These are phyloP conservation scores for Drosophila triauraria DNA, from an alignment of 1,140 invertebrate genomes.

Conservation along the genomic window DNA sequence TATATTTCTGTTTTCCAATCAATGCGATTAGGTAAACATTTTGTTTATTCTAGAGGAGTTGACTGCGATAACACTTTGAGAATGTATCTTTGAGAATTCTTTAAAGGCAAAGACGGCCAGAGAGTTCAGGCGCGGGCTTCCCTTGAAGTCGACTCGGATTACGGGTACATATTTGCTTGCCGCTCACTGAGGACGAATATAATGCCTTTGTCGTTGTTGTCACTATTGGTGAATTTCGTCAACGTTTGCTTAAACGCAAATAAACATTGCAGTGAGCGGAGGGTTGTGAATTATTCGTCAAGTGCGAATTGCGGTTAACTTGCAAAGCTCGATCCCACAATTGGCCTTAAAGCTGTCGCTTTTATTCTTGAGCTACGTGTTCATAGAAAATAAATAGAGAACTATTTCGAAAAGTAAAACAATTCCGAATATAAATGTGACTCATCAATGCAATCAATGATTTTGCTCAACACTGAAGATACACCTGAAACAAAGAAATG, in stretches of 20 bases:
- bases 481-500: background rate
- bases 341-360: constrained; percentile 27
- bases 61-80: background rate
- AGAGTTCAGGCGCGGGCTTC: constrained; percentile 8
- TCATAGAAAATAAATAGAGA: background rate
- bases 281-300: constrained; percentile 35
- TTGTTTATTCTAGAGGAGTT: constrained; percentile 13
- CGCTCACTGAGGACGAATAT: constrained; percentile 25
- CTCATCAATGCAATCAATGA: background rate
- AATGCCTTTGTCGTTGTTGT: constrained; percentile 18
- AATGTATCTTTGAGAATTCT: constrained; percentile 21
- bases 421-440: too few relatives aligned
- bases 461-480: background rate
- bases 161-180: constrained; percentile 39
- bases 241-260: constrained; percentile 47
- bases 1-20: background rate
- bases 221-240: constrained; percentile 45
- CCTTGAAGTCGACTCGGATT: constrained; percentile 54
- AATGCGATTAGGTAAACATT: background rate
- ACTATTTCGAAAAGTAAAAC: background rate
- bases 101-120: background rate
- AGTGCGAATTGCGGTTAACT: constrained; percentile 56
- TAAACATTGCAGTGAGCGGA: constrained; percentile 41
- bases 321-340: constrained; percentile 13
- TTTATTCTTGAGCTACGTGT: background rate